These are phyloP conservation scores for Labia minor DNA, from an alignment of 2,888 invertebrate species.

Conservation along the genomic window DNA sequence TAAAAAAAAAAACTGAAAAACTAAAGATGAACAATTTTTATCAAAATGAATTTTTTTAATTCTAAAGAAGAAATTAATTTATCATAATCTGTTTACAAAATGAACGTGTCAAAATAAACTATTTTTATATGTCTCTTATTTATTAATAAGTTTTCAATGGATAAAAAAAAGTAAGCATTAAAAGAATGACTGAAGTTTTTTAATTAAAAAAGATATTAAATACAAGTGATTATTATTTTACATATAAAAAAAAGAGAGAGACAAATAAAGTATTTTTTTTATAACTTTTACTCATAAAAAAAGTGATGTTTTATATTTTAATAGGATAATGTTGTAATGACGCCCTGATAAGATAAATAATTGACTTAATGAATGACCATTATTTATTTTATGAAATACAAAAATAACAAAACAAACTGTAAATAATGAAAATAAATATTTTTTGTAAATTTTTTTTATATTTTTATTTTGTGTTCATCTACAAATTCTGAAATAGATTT, in stretches of 20 bases:
- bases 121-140: constrained; percentile 1
- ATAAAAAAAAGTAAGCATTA: neutral
- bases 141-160: neutral
- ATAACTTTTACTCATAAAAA: neutral
- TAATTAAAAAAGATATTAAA: neutral
- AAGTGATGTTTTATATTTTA: neutral
- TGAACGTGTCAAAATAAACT: neutral
- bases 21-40: no score
- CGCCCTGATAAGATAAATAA: neutral
- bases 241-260: no score
- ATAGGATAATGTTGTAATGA: neutral
- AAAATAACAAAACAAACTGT: neutral
- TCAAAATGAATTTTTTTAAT: neutral
- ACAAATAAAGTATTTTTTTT: constrained; percentile 3
- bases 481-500: no score
- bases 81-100: neutral
- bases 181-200: neutral
- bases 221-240: neutral
- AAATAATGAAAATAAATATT: neutral
- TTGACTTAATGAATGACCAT: neutral
- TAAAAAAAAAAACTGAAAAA: no score
- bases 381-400: constrained; percentile 1
- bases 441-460: neutral
- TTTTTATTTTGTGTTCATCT: no score
- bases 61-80: neutral